Conservation (phyloP, 2,888 invertebrate genomes). For the Xylota segnis region DNA sequence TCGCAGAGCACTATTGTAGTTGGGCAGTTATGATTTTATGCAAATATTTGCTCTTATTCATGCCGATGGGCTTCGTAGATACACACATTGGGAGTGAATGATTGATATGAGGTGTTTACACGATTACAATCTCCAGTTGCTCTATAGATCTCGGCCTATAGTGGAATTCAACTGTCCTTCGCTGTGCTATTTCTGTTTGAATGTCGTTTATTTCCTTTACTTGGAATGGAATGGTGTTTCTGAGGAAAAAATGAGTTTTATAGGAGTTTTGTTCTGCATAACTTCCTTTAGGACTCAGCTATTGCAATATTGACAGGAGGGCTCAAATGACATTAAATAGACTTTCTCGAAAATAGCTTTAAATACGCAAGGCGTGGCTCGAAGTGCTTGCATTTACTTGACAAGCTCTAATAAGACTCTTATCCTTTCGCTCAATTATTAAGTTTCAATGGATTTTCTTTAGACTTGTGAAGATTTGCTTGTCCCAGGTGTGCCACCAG, state of each 20-base stretch:
- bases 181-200: background rate
- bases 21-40: constrained; percentile 57
- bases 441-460: too few relatives aligned
- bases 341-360: too few relatives aligned
- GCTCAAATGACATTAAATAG: too few relatives aligned
- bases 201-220: constrained; percentile 21
- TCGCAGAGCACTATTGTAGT: constrained; percentile 3
- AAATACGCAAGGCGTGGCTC: too few relatives aligned
- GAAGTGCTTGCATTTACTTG: too few relatives aligned
- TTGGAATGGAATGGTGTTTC: background rate
- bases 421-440: too few relatives aligned
- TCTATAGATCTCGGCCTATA: background rate
- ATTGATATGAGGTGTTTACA: constrained; percentile 38
- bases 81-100: constrained; percentile 39
- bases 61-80: constrained; percentile 15
- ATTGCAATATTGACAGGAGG: too few relatives aligned
- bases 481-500: too few relatives aligned
- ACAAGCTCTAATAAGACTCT: too few relatives aligned
- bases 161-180: constrained; percentile 41
- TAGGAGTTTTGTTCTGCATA: too few relatives aligned
- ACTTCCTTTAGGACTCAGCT: too few relatives aligned
- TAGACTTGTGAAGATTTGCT: too few relatives aligned
- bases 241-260: background rate
- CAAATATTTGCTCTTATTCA: constrained; percentile 44
- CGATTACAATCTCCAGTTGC: constrained; percentile 12